phyloP scores from a whole-genome alignment of 2,113 vertebrate species.

The Chauna torquata region DNA sequence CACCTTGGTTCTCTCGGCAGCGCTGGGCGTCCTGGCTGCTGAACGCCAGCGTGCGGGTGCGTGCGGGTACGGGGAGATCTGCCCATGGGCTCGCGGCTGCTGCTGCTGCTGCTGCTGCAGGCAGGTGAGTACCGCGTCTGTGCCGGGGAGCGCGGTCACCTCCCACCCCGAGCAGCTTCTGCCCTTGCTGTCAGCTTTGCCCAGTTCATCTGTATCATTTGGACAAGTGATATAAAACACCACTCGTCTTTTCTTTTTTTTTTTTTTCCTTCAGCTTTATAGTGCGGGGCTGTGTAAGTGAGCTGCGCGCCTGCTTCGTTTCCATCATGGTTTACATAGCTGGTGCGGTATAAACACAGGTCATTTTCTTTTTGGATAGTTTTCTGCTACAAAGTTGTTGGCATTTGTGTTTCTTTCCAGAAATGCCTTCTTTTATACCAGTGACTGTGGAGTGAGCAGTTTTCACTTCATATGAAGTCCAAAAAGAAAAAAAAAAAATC shows the following conservation, averaged over 20 bases:
- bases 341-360: background rate
- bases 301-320: background rate
- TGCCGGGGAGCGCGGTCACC: background rate
- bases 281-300: background rate
- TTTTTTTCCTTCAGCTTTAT: fast-evolving
- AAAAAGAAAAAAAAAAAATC: background rate
- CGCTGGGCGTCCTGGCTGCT: background rate
- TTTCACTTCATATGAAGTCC: background rate
- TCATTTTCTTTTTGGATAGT: background rate
- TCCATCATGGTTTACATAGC: background rate
- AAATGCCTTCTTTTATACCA: background rate
- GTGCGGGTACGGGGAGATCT: background rate
- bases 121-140: constrained; percentile 49
- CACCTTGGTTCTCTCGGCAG: background rate
- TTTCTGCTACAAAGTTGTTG: background rate
- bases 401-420: background rate
- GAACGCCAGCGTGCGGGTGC: background rate
- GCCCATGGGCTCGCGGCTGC: constrained; percentile 40
- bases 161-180: background rate
- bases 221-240: fast-evolving
- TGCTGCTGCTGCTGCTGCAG: constrained; percentile 33
- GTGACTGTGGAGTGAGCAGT: background rate
- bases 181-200: background rate
- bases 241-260: no score
- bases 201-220: fast-evolving